Evolutionary conservation across 2,797 vertebrate genomes (phyloP).

Genomic region (Pithecia hirsuta): DNA sequence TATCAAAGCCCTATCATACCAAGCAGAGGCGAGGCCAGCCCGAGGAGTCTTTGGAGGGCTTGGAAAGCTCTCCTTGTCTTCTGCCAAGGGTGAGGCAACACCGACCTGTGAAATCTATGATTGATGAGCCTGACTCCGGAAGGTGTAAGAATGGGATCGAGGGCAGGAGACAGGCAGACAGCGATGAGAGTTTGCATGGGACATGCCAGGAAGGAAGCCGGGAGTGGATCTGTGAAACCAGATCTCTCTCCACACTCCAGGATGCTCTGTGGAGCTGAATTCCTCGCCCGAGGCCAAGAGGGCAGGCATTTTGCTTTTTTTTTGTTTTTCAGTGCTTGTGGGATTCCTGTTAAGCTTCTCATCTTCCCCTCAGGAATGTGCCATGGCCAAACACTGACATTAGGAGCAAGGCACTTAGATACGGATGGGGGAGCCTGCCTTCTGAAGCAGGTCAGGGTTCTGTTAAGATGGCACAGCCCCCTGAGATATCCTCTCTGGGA

Average conservation of each 20-base stretch:
- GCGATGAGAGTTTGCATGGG: neutral
- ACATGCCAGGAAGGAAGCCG: neutral
- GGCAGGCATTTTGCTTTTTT: neutral
- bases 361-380: neutral
- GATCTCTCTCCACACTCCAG: neutral
- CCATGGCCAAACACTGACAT: neutral
- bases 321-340: neutral
- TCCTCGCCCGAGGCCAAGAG: neutral
- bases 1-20: neutral
- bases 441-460: neutral
- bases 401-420: neutral
- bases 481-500: neutral
- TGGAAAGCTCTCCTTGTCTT: neutral
- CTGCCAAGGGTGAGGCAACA: conserved; percentile 38
- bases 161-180: neutral
- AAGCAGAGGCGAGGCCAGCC: neutral
- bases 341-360: neutral
- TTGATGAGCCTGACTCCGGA: neutral
- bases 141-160: neutral
- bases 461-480: neutral
- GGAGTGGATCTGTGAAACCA: neutral
- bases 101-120: conserved; percentile 38
- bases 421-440: neutral
- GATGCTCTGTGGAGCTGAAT: neutral
- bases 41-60: neutral